Base-by-base conservation (phyloP, 2,113 vertebrate genomes). In the Psettodes erumei region DNA sequence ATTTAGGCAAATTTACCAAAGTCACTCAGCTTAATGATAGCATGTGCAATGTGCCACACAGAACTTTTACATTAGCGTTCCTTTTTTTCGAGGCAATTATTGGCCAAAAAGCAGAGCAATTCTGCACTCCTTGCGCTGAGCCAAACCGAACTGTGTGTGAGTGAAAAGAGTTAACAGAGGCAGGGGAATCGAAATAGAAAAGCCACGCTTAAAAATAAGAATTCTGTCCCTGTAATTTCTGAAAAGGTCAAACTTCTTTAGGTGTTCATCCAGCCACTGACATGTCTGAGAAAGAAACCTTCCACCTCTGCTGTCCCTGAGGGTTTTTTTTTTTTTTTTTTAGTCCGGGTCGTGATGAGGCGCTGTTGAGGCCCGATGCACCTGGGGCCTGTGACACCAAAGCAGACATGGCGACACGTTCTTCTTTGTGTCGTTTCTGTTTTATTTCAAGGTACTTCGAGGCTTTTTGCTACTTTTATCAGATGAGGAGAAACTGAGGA, bases 341-440 rank as follows among this genome's bases (percentile, higher is more conserved):
- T n/a, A 21, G 38, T 75, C 53, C 33, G 66, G 28, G 35, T 69
- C 6, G 9, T 59, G 40, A 51, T 23, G 37, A 63, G 28, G 51
- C 58, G n/a, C 58, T 54, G 58, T 12, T 53, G 71, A 79, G 28
- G 64, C 27, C 15, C 6, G 50, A 48, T 35, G 54, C 72, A 81
- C 84, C 84, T 83, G 86, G 28, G 71, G 18, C 79, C 73, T 38
- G 65, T 56, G 48, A 61, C 45, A 59, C 21, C 16, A 12, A 59
- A 70, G 47, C 58, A 28, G 62, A 47, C 21, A 16, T 10, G 35
- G 11, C 8, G 40, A 13, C 54, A 19, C 27, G 13, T 51, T 54
- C 28, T 47, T 18, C 27, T 50, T 61, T 45, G 45, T 70, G 40
- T 43, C 1, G 1, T 66, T 35, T 40, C n/a, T 5, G 37, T 59